Conservation (phyloP, 2,113 vertebrate genomes). For the Canis aureus region DNA sequence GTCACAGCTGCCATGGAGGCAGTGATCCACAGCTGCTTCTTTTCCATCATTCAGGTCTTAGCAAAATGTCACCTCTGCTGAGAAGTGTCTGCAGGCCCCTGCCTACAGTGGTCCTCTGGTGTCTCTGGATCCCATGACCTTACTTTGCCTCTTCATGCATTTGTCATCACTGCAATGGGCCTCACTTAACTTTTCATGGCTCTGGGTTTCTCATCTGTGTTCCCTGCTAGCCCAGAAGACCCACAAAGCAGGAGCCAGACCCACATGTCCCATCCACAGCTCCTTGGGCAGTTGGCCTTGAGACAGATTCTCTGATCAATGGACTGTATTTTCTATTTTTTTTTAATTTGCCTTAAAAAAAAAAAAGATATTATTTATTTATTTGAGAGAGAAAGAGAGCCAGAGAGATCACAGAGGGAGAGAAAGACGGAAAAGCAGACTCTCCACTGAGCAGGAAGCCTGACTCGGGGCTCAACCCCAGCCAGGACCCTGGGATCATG, state of each 20-base stretch:
- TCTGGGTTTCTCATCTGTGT: background rate
- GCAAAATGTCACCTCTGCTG: accelerated
- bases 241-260: accelerated
- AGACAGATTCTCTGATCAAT: accelerated
- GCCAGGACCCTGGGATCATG: too few species aligned
- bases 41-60: background rate
- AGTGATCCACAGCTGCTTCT: accelerated
- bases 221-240: background rate
- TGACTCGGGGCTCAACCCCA: too few species aligned
- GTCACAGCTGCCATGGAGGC: background rate
- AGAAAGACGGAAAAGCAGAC: too few species aligned
- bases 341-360: background rate
- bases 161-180: accelerated
- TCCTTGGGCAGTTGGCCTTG: background rate
- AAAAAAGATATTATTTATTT: too few species aligned
- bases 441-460: too few species aligned
- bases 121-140: background rate
- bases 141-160: background rate
- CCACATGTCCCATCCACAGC: accelerated
- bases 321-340: background rate
- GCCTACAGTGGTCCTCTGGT: accelerated
- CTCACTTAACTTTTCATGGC: background rate
- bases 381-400: too few species aligned
- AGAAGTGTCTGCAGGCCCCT: too few species aligned
- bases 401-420: too few species aligned